Evolutionary conservation across 2,797 vertebrate genomes (phyloP).

Genomic region (Phylloscopus collybita): DNA sequence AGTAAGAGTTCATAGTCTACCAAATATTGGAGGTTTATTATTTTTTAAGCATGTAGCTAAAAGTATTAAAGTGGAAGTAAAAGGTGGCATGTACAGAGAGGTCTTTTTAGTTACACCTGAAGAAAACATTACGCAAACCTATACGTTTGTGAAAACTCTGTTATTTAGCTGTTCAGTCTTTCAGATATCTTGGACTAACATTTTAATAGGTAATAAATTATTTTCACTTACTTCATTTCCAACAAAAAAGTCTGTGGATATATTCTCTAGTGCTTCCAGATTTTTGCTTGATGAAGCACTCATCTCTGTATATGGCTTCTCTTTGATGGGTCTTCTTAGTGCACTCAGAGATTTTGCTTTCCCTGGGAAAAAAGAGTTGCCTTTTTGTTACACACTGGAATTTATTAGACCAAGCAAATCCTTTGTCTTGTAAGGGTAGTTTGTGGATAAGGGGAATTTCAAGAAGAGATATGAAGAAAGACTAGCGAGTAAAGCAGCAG

Average conservation of each 20-base stretch:
- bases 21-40: background rate
- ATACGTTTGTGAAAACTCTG: background rate
- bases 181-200: background rate
- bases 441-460: background rate
- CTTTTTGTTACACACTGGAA: background rate
- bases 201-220: background rate
- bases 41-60: background rate
- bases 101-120: background rate
- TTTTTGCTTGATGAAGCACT: constrained; percentile 71
- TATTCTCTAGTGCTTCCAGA: constrained; percentile 71
- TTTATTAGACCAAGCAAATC: background rate
- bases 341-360: constrained; percentile 33
- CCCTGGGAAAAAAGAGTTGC: constrained; percentile 55
- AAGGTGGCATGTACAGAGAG: background rate
- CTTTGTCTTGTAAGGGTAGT: background rate
- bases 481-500: background rate
- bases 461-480: background rate
- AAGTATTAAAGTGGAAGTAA: background rate
- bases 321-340: background rate
- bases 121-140: background rate
- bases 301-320: constrained; percentile 73
- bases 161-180: background rate
- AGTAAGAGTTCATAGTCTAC: background rate
- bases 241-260: constrained; percentile 84
- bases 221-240: constrained; percentile 88